A percentile compares a stretch with the other conserved stretches of the same genome.
Conservation (phyloP, 37 sponge, comb jelly and placozoan species). For the Petrosia ficiformis region DNA sequence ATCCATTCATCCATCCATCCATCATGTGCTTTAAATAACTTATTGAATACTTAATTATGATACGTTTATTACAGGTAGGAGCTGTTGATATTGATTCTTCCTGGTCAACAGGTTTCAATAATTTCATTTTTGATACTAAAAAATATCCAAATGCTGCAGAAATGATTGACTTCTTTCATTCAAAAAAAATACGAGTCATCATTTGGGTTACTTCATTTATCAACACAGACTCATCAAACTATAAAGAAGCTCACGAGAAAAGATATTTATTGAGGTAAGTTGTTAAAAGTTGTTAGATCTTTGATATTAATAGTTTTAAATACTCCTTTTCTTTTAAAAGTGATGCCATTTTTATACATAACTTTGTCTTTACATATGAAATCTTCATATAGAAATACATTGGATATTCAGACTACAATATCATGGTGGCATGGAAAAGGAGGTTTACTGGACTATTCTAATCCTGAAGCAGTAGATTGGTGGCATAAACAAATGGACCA, state of each 20-base stretch:
- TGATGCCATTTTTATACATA: too few species aligned
- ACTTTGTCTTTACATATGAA: too few species aligned
- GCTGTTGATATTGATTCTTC: slow-evolving; percentile 81
- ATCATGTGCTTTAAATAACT: too few species aligned
- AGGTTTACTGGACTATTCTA: slow-evolving; percentile 82
- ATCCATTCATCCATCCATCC: too few species aligned
- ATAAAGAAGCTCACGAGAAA: slow-evolving; percentile 63
- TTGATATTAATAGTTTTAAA: neutral
- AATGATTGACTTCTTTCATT: slow-evolving; percentile 77
- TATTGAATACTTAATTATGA: too few species aligned
- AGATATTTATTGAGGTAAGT: slow-evolving; percentile 70
- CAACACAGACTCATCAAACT: slow-evolving; percentile 75
- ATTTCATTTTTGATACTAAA: slow-evolving; percentile 67
- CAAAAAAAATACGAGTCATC: slow-evolving; percentile 53
- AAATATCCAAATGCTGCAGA: slow-evolving; percentile 78
- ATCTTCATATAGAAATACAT: slow-evolving; percentile 47
- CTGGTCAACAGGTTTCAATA: slow-evolving; percentile 81
- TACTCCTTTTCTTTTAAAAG: too few species aligned
- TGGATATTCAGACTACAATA: slow-evolving; percentile 55
- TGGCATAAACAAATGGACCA: slow-evolving; percentile 82
- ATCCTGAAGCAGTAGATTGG: slow-evolving; percentile 69
- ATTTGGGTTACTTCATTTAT: slow-evolving; percentile 84
- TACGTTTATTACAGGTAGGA: slow-evolving; percentile 58
- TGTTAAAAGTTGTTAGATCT: too few species aligned
- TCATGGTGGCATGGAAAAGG: slow-evolving; percentile 89